These are phyloP conservation scores for Aeoliscus strigatus DNA, from an alignment of 2,797 vertebrate species.

Conservation along the genomic window DNA sequence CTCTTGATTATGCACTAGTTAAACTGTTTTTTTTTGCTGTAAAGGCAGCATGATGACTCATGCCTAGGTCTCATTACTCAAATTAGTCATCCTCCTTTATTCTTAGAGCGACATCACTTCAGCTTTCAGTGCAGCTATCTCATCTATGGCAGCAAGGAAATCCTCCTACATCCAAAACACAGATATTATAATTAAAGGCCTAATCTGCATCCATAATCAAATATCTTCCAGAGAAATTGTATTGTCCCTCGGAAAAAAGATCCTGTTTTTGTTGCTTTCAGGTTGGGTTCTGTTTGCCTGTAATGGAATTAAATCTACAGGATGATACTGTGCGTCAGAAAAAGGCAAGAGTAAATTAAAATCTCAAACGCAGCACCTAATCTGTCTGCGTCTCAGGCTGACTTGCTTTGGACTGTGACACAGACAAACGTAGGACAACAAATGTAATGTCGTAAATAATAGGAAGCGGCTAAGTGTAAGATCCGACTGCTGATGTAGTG, in stretches of 20 bases:
- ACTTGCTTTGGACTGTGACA: slow-evolving; percentile 19
- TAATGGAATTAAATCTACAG: neutral
- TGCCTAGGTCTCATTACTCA: too few relatives aligned
- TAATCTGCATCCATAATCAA: slow-evolving; percentile 6
- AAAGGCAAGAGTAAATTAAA: slow-evolving; percentile 15
- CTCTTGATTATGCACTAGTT: slow-evolving; percentile 9
- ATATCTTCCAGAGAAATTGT: neutral
- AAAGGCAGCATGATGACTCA: too few relatives aligned
- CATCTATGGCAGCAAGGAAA: neutral
- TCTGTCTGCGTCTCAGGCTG: neutral
- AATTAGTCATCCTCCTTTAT: too few relatives aligned
- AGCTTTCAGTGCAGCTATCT: slow-evolving; percentile 5
- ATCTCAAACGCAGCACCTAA: slow-evolving; percentile 23
- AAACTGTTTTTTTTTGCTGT: too few relatives aligned
- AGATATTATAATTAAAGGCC: neutral
- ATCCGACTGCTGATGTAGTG: slow-evolving; percentile 18
- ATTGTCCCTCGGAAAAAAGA: slow-evolving; percentile 1
- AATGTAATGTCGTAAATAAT: slow-evolving; percentile 20
- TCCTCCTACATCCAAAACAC: slow-evolving; percentile 1
- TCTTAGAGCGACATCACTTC: too few relatives aligned
- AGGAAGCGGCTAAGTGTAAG: slow-evolving; percentile 3
- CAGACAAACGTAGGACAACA: slow-evolving; percentile 8
- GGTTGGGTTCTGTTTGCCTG: neutral
- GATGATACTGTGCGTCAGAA: slow-evolving; percentile 3
- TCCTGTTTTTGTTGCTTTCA: neutral